Conservation (phyloP, 2,113 vertebrate genomes). For the Brevimyrus niger region DNA sequence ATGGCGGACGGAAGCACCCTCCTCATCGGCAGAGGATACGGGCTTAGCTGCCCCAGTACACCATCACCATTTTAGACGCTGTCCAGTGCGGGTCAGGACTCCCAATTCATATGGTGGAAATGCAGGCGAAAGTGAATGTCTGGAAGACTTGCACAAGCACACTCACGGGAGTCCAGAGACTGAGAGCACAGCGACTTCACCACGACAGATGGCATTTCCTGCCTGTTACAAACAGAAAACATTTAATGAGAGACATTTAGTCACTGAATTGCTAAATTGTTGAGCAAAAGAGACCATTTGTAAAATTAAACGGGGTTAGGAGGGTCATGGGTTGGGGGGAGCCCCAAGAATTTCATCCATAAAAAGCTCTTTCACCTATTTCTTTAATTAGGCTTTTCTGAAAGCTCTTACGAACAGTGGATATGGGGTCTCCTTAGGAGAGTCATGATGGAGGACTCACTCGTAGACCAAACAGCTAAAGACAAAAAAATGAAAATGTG, state of each 20-base stretch:
- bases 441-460: background rate
- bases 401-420: background rate
- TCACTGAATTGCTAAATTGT: background rate
- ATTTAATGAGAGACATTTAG: slow-evolving; percentile 15
- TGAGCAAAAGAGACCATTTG: background rate
- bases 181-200: slow-evolving; percentile 32
- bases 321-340: background rate
- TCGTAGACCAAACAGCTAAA: background rate
- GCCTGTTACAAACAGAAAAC: slow-evolving; percentile 24
- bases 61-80: background rate
- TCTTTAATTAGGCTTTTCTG: background rate
- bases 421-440: background rate
- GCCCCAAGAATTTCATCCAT: background rate
- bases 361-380: background rate
- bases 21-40: background rate
- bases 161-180: slow-evolving; percentile 21
- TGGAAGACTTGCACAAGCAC: slow-evolving; percentile 29
- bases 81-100: background rate
- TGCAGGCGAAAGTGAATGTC: background rate
- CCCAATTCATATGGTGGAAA: background rate
- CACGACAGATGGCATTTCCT: slow-evolving; percentile 34
- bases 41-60: background rate
- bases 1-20: background rate
- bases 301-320: background rate
- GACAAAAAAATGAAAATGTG: background rate